Evolutionary conservation across 1,140 invertebrate species (phyloP), one percentile per base, ranked within the genome.

Genomic region (Thaumatotibia leucotreta): DNA sequence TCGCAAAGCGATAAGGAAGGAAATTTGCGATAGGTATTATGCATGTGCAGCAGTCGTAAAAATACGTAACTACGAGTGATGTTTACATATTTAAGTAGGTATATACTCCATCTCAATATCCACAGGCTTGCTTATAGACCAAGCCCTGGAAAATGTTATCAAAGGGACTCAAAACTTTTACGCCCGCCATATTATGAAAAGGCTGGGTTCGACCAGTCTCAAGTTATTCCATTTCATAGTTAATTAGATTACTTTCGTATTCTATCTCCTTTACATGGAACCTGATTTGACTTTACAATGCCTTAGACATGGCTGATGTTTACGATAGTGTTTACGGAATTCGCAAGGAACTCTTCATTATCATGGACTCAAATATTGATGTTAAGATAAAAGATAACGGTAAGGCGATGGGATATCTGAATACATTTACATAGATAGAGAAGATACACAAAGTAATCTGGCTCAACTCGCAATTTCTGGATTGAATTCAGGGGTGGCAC

Each of bases 331-430:
- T n/a, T 58, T n/a, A 24, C 14, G 14, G 29, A 58, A 58, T 54
- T 54, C 29, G 52, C 52, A 58, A 31, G 52, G 52, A 58, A 31
- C 52, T 58, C n/a, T 11, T 58, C 52, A 58, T 58, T 58, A 58
- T 58, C 52, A 58, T 58, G 24, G 9, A 58, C 4, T 58, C 52
- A 58, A 58, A 58, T 58, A 58, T 58, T 58, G 52, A 58, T 58
- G 52, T 58, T 58, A 22, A 29, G 52, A 58, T 58, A 58, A 58
- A 27, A 58, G 52, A 58, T 58, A 58, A 58, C 52, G 52, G 52
- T 58, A 58, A 58, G 52, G 17, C 24, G 24, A 9, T 58, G 24
- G 52, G 52, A 29, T 31, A 58, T 8, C 24, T 58, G 23, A 27
- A 58, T 58, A 58, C 23, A 54, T 27, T 14, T 58, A 45, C 39